Evolutionary conservation across 2,797 vertebrate species (phyloP).

Genomic region (Catharus ustulatus): DNA sequence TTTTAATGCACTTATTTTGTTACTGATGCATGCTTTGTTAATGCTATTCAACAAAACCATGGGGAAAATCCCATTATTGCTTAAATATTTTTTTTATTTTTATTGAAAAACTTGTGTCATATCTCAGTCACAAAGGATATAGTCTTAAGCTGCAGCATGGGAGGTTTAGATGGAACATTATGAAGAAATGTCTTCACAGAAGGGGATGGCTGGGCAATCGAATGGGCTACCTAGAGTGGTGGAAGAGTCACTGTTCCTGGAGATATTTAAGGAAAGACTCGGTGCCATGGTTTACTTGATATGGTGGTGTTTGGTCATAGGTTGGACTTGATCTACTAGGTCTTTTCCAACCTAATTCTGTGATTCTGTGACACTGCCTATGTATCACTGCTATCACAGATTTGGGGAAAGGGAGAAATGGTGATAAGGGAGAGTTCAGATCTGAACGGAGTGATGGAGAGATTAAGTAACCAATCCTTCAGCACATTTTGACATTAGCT

Average conservation of each 20-base stretch:
- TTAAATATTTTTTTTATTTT: neutral
- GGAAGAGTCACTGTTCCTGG: neutral
- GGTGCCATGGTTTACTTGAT: neutral
- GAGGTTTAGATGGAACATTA: neutral
- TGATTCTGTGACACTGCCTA: neutral
- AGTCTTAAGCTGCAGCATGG: neutral
- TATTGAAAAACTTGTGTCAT: neutral
- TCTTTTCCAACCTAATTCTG: neutral
- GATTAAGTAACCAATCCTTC: neutral
- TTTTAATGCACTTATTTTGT: neutral
- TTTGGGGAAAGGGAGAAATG: neutral
- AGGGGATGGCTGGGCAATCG: neutral
- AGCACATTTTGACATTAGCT: neutral
- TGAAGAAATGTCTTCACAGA: neutral
- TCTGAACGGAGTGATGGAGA: neutral
- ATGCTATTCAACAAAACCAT: neutral
- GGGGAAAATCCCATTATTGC: neutral
- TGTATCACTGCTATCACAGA: neutral
- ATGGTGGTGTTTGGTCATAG: neutral
- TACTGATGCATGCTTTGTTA: neutral
- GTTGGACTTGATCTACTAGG: neutral
- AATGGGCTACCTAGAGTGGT: neutral
- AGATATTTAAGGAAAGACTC: neutral
- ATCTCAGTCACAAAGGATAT: neutral
- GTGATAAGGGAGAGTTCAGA: neutral